phyloP scores from a whole-genome alignment of 2,797 vertebrate species.

The Danio aesculapii region DNA sequence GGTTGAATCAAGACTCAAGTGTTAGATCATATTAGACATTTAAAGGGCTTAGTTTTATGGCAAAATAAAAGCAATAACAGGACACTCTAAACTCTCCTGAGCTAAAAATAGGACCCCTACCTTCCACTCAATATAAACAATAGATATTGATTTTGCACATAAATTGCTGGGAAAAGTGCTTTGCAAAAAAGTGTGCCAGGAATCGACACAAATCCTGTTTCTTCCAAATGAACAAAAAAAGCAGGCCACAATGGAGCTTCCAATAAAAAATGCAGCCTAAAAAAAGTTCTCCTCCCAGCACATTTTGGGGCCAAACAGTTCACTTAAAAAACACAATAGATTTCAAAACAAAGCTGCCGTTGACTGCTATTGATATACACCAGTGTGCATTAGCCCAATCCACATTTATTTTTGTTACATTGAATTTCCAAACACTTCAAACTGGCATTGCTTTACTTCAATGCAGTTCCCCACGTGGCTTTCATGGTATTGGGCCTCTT shows the following conservation, averaged over 20 bases:
- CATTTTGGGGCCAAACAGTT: slow-evolving; percentile 39
- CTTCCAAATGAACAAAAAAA: slow-evolving; percentile 44
- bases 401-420: slow-evolving; percentile 66
- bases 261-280: slow-evolving; percentile 41
- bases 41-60: background rate
- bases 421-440: slow-evolving; percentile 66
- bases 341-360: slow-evolving; percentile 23
- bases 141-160: background rate
- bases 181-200: slow-evolving; percentile 6
- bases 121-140: background rate
- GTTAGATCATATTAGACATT: background rate
- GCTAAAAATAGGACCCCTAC: background rate
- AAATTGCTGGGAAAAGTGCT: background rate
- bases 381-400: slow-evolving; percentile 19
- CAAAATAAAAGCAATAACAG: background rate
- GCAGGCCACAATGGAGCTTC: slow-evolving; percentile 54
- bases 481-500: slow-evolving; percentile 73
- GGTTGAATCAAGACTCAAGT: too few relatives aligned
- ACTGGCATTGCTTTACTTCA: slow-evolving; percentile 63
- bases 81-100: background rate
- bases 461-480: slow-evolving; percentile 51
- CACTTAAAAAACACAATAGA: slow-evolving; percentile 43
- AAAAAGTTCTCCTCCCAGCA: slow-evolving; percentile 22
- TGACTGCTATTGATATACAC: slow-evolving; percentile 36
- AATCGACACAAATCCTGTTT: slow-evolving; percentile 48